phyloP scores from a whole-genome alignment of 1,140 invertebrate species.

The Lasaia peninsularis region DNA sequence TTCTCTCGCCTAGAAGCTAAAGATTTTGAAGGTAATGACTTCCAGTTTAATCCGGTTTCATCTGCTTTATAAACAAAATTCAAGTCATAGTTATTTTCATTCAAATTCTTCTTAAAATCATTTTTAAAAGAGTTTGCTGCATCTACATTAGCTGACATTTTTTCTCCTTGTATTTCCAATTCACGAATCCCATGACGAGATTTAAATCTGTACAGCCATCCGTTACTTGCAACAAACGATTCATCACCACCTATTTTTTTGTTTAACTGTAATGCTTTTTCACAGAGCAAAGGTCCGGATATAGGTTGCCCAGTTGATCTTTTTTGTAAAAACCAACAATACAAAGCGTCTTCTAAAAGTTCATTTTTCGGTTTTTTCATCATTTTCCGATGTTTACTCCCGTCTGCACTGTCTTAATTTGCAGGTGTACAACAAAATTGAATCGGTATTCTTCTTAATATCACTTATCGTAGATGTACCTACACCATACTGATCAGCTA shows the following conservation, averaged over 20 bases:
- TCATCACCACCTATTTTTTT: constrained; percentile 32
- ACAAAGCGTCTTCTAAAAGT: constrained; percentile 34
- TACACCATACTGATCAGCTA: constrained; percentile 35
- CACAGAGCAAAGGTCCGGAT: constrained; percentile 38
- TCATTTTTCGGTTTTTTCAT: constrained; percentile 36
- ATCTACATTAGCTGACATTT: constrained; percentile 31
- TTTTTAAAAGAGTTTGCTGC: constrained; percentile 20
- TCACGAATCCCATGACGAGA: constrained; percentile 40
- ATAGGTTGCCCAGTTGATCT: constrained; percentile 34
- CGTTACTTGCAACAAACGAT: constrained; percentile 42
- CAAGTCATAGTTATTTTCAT: constrained; percentile 30
- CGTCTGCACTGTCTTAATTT: constrained; percentile 31
- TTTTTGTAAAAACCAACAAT: constrained; percentile 39
- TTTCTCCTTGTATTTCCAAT: constrained; percentile 35
- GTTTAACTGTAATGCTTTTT: constrained; percentile 44
- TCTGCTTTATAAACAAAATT: constrained; percentile 32
- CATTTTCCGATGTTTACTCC: constrained; percentile 28
- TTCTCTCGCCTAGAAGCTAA: constrained; percentile 25
- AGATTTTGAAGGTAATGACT: constrained; percentile 28
- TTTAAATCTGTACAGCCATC: constrained; percentile 47
- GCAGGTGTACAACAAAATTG: constrained; percentile 31
- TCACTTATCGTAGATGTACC: constrained; percentile 34
- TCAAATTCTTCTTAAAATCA: constrained; percentile 28
- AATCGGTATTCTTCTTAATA: constrained; percentile 33
- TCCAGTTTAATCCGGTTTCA: constrained; percentile 31